Evolutionary conservation across 2,888 invertebrate genomes (phyloP).

Genomic region (Meghimatium bilineatum): DNA sequence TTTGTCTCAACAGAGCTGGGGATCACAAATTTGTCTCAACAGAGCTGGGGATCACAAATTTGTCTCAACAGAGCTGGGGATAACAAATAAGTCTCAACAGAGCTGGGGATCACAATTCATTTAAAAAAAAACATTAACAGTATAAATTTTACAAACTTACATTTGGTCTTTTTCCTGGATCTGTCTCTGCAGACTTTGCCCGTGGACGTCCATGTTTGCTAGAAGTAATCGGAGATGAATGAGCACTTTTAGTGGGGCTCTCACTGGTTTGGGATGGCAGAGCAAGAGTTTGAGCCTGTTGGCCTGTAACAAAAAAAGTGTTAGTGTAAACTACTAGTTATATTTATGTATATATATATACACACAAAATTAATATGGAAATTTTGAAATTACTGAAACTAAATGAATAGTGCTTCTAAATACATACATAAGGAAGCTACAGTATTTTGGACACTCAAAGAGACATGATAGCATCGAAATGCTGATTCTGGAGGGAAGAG

Average conservation of each 20-base stretch:
- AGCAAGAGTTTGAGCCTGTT: slow-evolving; percentile 61
- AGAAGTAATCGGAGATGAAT: slow-evolving; percentile 94
- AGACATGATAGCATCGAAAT: too few species aligned
- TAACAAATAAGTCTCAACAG: neutral
- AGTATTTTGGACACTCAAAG: too few species aligned
- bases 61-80: too few species aligned
- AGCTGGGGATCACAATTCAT: neutral
- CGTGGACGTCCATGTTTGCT: slow-evolving; percentile 89
- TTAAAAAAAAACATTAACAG: neutral
- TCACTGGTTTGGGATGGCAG: slow-evolving; percentile 79
- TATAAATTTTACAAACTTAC: slow-evolving; percentile 7
- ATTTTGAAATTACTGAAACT: too few species aligned
- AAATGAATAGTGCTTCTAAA: too few species aligned
- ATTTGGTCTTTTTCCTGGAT: slow-evolving; percentile 58
- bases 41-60: too few species aligned
- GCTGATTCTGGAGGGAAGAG: too few species aligned
- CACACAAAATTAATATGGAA: too few species aligned
- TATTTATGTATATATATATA: neutral
- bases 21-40: too few species aligned
- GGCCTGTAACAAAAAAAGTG: slow-evolving; percentile 53
- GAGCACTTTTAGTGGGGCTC: slow-evolving; percentile 81
- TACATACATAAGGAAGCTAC: too few species aligned
- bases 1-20: too few species aligned
- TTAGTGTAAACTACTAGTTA: neutral
- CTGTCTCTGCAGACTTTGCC: slow-evolving; percentile 89